Conservation (phyloP, 2,113 vertebrate species). For the Morone chrysops region DNA sequence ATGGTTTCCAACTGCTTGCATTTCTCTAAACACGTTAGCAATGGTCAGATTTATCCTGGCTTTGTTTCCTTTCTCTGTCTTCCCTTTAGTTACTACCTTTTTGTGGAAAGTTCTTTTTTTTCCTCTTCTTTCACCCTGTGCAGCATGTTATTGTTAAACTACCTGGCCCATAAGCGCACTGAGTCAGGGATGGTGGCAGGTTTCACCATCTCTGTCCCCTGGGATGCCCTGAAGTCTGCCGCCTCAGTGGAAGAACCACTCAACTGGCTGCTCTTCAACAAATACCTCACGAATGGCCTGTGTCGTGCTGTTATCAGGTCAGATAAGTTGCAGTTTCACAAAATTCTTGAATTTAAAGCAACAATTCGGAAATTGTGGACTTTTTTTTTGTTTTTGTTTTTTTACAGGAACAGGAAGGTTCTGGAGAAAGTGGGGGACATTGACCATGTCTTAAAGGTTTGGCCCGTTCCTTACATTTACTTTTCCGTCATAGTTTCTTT, state of each 20-base stretch:
- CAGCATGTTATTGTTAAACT: conserved; percentile 88
- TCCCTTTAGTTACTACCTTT: not conserved
- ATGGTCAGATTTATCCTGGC: not conserved
- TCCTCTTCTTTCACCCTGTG: not conserved
- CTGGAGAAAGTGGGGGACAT: conserved; percentile 85
- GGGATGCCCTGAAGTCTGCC: conserved; percentile 84
- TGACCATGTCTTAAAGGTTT: conserved; percentile 86
- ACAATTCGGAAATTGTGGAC: too few species aligned
- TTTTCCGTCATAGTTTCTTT: fast-evolving
- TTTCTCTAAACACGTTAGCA: not conserved
- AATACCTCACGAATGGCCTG: conserved; percentile 73
- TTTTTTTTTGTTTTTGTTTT: not conserved
- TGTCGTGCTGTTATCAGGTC: conserved; percentile 73
- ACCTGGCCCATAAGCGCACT: conserved; percentile 78
- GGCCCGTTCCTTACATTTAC: not conserved
- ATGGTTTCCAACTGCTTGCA: not conserved
- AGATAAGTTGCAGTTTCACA: not conserved
- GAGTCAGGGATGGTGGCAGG: conserved; percentile 82
- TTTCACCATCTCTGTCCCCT: conserved; percentile 84
- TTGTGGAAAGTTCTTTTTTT: not conserved
- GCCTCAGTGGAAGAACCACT: conserved; percentile 86
- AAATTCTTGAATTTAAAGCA: too few species aligned
- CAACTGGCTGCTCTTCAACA: conserved; percentile 89
- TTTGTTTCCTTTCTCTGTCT: not conserved
- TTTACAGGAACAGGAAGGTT: conserved; percentile 82